Percentiles rank a stretch among this genome's conserved stretches.
These are phyloP conservation scores for Furcifer pardalis DNA, from an alignment of 2,797 vertebrate species.

Conservation along the genomic window DNA sequence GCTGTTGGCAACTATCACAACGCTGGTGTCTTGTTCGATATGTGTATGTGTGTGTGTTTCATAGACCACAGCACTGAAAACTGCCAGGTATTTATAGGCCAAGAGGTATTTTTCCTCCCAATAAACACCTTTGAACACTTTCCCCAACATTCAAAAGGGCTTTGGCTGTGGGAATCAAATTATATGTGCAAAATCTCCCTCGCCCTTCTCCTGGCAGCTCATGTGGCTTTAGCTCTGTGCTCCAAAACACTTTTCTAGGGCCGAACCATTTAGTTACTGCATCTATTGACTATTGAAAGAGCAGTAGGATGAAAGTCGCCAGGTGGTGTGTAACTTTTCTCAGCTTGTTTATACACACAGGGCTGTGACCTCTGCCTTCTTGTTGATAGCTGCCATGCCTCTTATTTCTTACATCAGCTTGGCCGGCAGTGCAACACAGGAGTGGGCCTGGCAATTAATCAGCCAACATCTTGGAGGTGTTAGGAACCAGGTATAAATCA, in stretches of 20 bases:
- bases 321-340: constrained; percentile 70
- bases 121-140: constrained; percentile 66
- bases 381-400: constrained; percentile 71
- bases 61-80: constrained; percentile 66
- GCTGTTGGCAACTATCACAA: constrained; percentile 25
- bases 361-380: constrained; percentile 71
- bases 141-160: constrained; percentile 65
- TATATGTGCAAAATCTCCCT: constrained; percentile 70
- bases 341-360: constrained; percentile 75
- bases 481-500: constrained; percentile 34
- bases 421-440: constrained; percentile 59
- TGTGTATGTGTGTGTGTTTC: constrained; percentile 45
- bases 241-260: constrained; percentile 71
- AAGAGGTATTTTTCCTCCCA: constrained; percentile 70
- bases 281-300: constrained; percentile 75
- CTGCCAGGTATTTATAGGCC: constrained; percentile 68
- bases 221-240: constrained; percentile 56
- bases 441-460: constrained; percentile 63
- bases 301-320: constrained; percentile 60
- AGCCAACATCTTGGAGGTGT: constrained; percentile 66
- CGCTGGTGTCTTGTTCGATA: constrained; percentile 64
- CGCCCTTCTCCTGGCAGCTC: not conserved
- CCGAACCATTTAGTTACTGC: constrained; percentile 71
- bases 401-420: constrained; percentile 66
- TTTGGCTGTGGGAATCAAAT: constrained; percentile 73